Percentiles rank a stretch among this genome's conserved stretches.
phyloP scores from a whole-genome alignment of 2,797 vertebrate genomes.

The Pseudochirops corinnae region DNA sequence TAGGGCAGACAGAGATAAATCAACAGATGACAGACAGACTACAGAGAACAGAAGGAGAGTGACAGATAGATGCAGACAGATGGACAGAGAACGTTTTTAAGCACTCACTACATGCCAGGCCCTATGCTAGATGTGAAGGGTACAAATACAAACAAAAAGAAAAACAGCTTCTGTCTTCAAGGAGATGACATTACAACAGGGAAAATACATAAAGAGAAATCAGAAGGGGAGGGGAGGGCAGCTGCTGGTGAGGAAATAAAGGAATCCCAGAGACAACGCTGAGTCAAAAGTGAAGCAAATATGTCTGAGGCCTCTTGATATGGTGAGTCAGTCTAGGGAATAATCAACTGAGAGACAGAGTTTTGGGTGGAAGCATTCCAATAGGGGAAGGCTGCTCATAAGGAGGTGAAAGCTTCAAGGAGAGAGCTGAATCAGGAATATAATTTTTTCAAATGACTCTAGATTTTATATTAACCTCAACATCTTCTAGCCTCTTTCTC shows the following conservation, averaged over 20 bases:
- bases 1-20: background rate
- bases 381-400: background rate
- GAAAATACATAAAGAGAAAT: background rate
- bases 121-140: background rate
- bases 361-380: background rate
- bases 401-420: background rate
- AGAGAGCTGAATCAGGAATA: background rate
- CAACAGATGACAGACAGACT: background rate
- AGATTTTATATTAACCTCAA: background rate
- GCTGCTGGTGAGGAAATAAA: background rate
- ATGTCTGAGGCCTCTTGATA: background rate
- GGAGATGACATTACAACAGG: background rate
- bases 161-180: background rate
- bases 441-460: slow-evolving; percentile 2
- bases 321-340: background rate
- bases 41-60: background rate
- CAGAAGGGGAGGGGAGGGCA: background rate
- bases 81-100: background rate
- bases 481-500: background rate
- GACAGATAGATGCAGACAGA: too few species aligned
- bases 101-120: background rate
- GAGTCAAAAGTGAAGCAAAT: background rate
- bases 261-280: background rate
- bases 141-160: background rate
- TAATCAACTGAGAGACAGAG: background rate